A percentile compares a stretch with the other conserved stretches of the same genome.
These are phyloP conservation scores for Actinia equina DNA, from an alignment of 64 coral and sea anemone genomes.

Conservation along the genomic window DNA sequence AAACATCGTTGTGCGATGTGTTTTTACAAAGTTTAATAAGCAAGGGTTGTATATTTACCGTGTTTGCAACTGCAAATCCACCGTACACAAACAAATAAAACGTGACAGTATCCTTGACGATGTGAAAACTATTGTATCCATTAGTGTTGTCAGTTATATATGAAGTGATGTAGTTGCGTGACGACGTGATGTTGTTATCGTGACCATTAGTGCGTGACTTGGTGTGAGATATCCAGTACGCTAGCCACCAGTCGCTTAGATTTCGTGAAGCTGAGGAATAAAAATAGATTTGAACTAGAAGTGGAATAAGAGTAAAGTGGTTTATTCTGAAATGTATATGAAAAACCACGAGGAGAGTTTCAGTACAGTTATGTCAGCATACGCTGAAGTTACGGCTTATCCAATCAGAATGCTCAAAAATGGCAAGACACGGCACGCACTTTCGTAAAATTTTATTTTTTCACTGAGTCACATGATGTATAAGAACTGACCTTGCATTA, in stretches of 20 bases:
- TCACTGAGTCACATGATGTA: background rate
- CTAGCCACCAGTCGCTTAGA: slow-evolving; percentile 95
- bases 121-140: slow-evolving; percentile 31
- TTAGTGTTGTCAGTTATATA: background rate
- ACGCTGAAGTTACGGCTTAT: too few relatives aligned
- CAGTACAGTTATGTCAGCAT: too few relatives aligned
- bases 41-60: slow-evolving; percentile 37
- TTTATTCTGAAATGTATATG: too few relatives aligned
- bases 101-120: slow-evolving; percentile 71
- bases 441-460: too few relatives aligned
- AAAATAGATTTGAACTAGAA: background rate
- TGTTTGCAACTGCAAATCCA: slow-evolving; percentile 82
- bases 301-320: background rate
- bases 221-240: slow-evolving; percentile 96
- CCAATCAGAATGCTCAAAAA: background rate
- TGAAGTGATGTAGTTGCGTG: background rate
- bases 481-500: slow-evolving; percentile 81
- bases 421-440: background rate
- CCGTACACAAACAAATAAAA: slow-evolving; percentile 96
- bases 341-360: too few relatives aligned
- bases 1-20: too few relatives aligned
- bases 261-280: slow-evolving; percentile 78
- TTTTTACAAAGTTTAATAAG: too few relatives aligned
- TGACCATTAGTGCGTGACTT: slow-evolving; percentile 5
- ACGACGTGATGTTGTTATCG: background rate